These are phyloP conservation scores for Amphilophus citrinellus DNA, from an alignment of 2,113 vertebrate species.

Conservation along the genomic window DNA sequence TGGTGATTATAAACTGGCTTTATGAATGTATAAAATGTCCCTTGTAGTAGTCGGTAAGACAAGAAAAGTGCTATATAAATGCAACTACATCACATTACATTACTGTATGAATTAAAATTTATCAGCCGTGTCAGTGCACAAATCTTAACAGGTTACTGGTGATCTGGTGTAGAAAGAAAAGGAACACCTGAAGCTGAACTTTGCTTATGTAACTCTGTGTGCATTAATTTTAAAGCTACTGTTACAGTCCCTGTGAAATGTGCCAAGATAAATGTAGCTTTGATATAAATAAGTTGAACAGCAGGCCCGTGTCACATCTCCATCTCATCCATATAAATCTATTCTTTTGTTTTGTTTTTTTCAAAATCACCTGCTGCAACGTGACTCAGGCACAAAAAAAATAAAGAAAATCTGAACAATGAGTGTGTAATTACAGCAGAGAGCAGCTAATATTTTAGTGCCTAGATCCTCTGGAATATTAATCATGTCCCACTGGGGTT, in stretches of 20 bases:
- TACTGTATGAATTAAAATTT: not conserved
- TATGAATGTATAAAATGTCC: not conserved
- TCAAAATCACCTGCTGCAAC: not conserved
- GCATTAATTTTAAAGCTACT: not conserved
- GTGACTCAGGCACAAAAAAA: not conserved
- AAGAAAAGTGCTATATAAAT: not conserved
- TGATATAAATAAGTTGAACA: not conserved
- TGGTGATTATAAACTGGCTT: too few species aligned
- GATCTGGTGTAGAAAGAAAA: not conserved
- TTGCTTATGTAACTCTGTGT: not conserved
- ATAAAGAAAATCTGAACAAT: slow-evolving; percentile 9
- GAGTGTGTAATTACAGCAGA: slow-evolving; percentile 23
- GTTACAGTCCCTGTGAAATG: not conserved
- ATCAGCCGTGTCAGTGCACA: too few species aligned
- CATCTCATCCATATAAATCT: not conserved
- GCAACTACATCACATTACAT: not conserved
- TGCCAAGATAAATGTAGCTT: not conserved
- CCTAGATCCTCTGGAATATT: slow-evolving; percentile 14
- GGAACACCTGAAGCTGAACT: not conserved
- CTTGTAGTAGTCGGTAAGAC: not conserved
- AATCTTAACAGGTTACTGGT: too few species aligned
- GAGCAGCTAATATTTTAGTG: slow-evolving; percentile 24
- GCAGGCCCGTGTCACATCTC: not conserved
- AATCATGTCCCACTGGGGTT: slow-evolving; percentile 16
- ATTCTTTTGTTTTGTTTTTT: not conserved